phyloP scores from a whole-genome alignment of 2,797 vertebrate species.

The Paratrypauchen microcephalus region DNA sequence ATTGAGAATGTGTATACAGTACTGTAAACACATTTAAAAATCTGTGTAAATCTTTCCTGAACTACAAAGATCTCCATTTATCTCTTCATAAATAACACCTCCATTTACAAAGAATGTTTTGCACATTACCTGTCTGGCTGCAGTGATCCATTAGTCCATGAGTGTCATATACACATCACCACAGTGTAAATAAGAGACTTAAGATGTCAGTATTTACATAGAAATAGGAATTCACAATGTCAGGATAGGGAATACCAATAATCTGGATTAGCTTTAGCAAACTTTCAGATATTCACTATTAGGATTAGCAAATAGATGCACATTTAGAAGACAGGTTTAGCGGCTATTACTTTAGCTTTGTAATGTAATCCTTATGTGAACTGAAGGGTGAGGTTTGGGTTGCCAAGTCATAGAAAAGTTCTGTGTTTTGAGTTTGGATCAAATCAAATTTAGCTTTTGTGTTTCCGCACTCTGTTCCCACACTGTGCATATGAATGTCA shows the following conservation, averaged over 20 bases:
- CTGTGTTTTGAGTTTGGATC: constrained; percentile 52
- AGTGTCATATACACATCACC: not conserved
- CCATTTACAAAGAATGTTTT: not conserved
- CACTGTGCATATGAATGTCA: constrained; percentile 51
- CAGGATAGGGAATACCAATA: not conserved
- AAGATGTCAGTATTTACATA: not conserved
- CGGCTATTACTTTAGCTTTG: constrained; percentile 30
- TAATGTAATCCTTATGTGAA: constrained; percentile 46
- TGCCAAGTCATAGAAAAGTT: constrained; percentile 49
- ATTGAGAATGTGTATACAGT: not conserved
- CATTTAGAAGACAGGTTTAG: constrained; percentile 19
- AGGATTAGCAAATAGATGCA: constrained; percentile 7
- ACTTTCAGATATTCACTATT: constrained; percentile 14
- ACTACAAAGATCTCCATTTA: not conserved
- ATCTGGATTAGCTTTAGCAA: constrained; percentile 8
- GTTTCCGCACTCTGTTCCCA: constrained; percentile 50
- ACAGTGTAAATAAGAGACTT: not conserved
- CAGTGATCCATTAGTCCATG: constrained; percentile 1
- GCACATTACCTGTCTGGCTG: constrained; percentile 1
- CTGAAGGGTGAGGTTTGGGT: constrained; percentile 33
- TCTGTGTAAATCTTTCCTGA: not conserved
- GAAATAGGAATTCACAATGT: not conserved
- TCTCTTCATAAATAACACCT: not conserved
- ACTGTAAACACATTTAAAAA: constrained; percentile 1
- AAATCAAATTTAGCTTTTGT: constrained; percentile 42